Base-by-base conservation (phyloP, 2,888 invertebrate species). In the Synergus umbraculus region DNA sequence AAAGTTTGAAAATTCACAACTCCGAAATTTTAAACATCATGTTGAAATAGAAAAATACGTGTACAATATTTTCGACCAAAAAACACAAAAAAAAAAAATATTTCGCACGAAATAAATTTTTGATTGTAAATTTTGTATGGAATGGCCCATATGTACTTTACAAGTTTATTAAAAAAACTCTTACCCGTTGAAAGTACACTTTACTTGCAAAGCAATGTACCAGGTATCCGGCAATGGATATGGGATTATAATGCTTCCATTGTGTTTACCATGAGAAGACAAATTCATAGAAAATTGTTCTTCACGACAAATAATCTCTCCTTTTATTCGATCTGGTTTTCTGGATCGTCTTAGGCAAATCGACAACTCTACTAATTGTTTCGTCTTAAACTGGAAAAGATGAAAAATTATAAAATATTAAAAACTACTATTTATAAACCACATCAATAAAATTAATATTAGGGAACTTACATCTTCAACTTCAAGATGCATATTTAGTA, bases 171-270 rank as follows among this genome's bases (percentile, higher is more conserved):
- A 2, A 60, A 15, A 15, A 54, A 76, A 76, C 12, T 44, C 86
- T 85, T 89, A 92, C 92, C 89, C 89, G 78, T 91, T 86, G n/a
- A 81, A 85, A 78, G 89, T 90, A 85, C 93, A 93, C 79, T 87
- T 87, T 3, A 92, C 88, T 80, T 92, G 90, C 76, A 93, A 88
- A 41, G 91, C 89, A 65, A 93, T 89, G 81, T 92, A 92, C 93
- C 93, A 93, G 7, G 86, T 88, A 80, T 92, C 93, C 49, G 93
- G 92, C 83, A 92, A 91, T 1, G 93, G 93, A 89, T 92, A 93
- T 49, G 93, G 93, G 83, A 93, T 91, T 77, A 92, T 85, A 54
- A 92, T 85, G 77, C 83, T 89, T 69, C 87, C 85, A 76, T 87
- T 84, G 78, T 54, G 78, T 64, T 85, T 87, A 22, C 87, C 83